These are phyloP conservation scores for Himantopus leucocephalus DNA, from an alignment of 2,113 vertebrate species.

Conservation along the genomic window DNA sequence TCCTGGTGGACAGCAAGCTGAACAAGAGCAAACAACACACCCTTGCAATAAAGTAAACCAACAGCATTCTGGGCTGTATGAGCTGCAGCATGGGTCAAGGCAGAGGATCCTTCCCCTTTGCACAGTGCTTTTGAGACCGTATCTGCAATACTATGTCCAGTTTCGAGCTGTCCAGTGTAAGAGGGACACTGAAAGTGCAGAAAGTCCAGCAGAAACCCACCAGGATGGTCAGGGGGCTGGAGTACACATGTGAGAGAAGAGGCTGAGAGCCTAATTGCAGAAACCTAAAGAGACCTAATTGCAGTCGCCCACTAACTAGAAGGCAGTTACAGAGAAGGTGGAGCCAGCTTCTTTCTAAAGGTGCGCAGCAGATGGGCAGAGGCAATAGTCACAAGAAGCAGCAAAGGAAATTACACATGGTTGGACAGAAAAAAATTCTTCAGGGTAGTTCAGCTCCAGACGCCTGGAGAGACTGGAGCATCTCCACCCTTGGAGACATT, in stretches of 20 bases:
- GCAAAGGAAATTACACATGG: background rate
- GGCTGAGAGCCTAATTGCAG: background rate
- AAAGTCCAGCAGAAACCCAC: background rate
- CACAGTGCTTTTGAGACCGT: accelerated
- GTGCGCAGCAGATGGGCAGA: background rate
- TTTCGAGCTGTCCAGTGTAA: background rate
- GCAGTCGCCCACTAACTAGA: background rate
- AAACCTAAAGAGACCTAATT: background rate
- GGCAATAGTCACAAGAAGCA: background rate
- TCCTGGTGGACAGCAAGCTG: background rate
- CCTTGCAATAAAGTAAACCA: background rate
- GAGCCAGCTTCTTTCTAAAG: background rate
- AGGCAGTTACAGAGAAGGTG: background rate
- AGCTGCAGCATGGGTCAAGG: background rate
- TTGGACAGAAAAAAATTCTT: background rate
- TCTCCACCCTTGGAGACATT: background rate
- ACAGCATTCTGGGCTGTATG: background rate
- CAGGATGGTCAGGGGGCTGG: background rate
- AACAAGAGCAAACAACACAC: accelerated
- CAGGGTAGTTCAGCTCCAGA: background rate
- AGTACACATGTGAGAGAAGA: background rate
- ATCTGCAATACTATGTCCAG: background rate
- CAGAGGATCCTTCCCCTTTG: background rate
- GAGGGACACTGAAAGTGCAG: background rate
- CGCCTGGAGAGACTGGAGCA: background rate